These are phyloP conservation scores for Oxyteleia sp. DNA, from an alignment of 2,888 invertebrate genomes.

Conservation along the genomic window DNA sequence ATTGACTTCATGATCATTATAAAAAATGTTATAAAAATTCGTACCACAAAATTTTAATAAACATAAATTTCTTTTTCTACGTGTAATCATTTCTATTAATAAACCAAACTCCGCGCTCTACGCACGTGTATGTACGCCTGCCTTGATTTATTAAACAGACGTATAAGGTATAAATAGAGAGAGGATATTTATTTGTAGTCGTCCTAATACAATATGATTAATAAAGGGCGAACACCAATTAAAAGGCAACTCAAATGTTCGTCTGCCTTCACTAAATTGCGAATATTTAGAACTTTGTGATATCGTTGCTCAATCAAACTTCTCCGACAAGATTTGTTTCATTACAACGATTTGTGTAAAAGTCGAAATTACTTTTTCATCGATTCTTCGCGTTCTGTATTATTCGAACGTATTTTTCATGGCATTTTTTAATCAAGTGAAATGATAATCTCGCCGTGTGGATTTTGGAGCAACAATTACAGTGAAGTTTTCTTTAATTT, in stretches of 20 bases:
- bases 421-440: conserved; percentile 26
- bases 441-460: neutral
- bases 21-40: too few species aligned
- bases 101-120: conserved; percentile 10
- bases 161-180: conserved; percentile 47
- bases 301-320: neutral
- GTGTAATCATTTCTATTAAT: conserved; percentile 41
- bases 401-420: conserved; percentile 8
- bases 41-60: too few species aligned
- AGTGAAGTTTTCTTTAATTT: conserved; percentile 28
- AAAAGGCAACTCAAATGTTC: neutral
- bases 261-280: neutral
- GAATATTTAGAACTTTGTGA: neutral
- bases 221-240: conserved; percentile 9
- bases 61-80: too few species aligned
- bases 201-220: conserved; percentile 12
- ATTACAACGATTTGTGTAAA: conserved; percentile 1
- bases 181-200: conserved; percentile 32
- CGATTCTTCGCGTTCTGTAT: conserved; percentile 11
- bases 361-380: neutral
- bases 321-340: neutral
- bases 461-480: neutral
- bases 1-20: too few species aligned
- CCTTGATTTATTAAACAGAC: conserved; percentile 50
- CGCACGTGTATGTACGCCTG: conserved; percentile 25